Base-by-base conservation (phyloP, 1,140 invertebrate genomes). In the Leptinotarsa undecemlineata region DNA sequence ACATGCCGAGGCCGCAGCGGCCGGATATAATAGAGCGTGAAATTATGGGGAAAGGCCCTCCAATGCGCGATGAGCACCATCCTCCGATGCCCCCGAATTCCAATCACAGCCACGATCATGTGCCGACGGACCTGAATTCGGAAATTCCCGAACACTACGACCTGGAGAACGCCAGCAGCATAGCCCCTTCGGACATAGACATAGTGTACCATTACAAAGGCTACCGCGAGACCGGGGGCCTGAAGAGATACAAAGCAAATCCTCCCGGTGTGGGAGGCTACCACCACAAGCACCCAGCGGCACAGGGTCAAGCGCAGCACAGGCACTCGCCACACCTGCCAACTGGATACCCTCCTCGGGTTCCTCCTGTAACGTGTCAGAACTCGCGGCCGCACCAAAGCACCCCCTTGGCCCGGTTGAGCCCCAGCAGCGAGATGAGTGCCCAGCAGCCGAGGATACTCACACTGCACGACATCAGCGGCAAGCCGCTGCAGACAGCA, bases 201-300 rank as follows among this genome's bases (percentile, higher is more conserved):
- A 95, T 98, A 74, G 95, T 97, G 1, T 97, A 97, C 81, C 96
- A 98, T 84, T 98, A 98, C 84, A 97, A 98, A 87, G 95, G 96
- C 77, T 94, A 94, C 86, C 85, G 95, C 83, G 92, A 95, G 84
- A 90, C 89, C 2, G 89, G 89, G 15, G 94, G 95, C 17, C 90
- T 95, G 74, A 85, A 94, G 17, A 96, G 95, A 85, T 96, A 95
- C 83, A 96, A 95, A 85, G 91, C 93, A 5, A 93, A 90, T 3
- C 92, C 92, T 2, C 92, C 93, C 1, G 91, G 93, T 3, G 89
- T 92, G 60, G 88, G 88, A 19, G 88, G 90, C 47, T 92, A 92
- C 82, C 93, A 94, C 81, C 94, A 95, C 80, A 94, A 95, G 79
- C 93, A 94, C 81, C 89, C 90, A 76, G 88, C 87, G 15, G 85